A percentile compares a stretch with the other conserved stretches of the same genome.
Evolutionary conservation across 2,888 invertebrate species (phyloP).

Genomic region (Phasia obesa): DNA sequence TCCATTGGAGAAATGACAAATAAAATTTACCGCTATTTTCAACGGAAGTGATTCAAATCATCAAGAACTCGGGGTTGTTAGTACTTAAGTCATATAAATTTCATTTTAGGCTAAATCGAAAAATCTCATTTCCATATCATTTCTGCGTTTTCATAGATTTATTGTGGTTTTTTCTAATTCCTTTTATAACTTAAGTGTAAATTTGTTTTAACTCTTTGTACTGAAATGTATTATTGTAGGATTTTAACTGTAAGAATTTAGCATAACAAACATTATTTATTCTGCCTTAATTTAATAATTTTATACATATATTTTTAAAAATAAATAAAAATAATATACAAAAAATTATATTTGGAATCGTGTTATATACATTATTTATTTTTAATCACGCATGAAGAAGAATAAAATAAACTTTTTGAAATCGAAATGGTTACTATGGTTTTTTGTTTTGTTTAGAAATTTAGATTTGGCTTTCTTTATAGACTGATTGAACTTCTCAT

Average conservation of each 20-base stretch:
- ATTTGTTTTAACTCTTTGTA: constrained; percentile 39
- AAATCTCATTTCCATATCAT: not conserved
- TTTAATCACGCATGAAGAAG: too few relatives aligned
- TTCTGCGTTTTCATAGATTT: constrained; percentile 1
- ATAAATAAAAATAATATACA: not conserved
- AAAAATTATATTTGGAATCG: not conserved
- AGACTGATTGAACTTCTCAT: too few relatives aligned
- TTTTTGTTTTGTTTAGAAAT: too few relatives aligned
- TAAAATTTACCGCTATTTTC: constrained; percentile 69
- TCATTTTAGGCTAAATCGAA: not conserved
- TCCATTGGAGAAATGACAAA: not conserved
- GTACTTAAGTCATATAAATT: constrained; percentile 75
- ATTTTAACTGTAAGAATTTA: constrained; percentile 37
- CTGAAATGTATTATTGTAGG: constrained; percentile 40
- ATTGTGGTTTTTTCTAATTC: not conserved
- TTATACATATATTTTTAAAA: constrained; percentile 21
- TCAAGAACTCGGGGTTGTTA: constrained; percentile 79
- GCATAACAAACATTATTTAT: constrained; percentile 55
- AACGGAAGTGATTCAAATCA: constrained; percentile 77
- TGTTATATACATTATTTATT: too few relatives aligned
- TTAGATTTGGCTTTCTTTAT: too few relatives aligned
- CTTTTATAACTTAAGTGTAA: constrained; percentile 20
- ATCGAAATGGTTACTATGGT: too few relatives aligned
- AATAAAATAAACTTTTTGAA: too few relatives aligned
- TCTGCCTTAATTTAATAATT: constrained; percentile 29